Evolutionary conservation across 2,797 vertebrate genomes (phyloP).

Genomic region (Chaetodon trifasciatus): DNA sequence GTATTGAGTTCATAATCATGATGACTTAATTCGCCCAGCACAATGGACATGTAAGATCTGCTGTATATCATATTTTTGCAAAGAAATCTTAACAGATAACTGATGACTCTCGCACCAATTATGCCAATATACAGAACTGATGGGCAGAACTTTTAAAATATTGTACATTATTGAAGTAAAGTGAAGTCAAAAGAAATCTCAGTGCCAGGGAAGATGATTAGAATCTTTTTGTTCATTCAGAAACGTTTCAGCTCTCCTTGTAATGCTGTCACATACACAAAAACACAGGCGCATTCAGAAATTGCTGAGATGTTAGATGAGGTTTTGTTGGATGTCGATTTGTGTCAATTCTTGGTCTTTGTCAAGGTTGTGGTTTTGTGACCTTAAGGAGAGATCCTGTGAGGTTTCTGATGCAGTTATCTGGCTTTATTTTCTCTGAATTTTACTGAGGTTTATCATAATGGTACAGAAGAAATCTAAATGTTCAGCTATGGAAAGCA

Average conservation of each 20-base stretch:
- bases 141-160: not conserved
- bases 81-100: too few relatives aligned
- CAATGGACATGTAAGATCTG: not conserved
- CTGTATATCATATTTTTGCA: not conserved
- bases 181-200: not conserved
- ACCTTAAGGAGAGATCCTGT: not conserved
- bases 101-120: not conserved
- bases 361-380: not conserved
- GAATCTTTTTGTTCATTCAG: not conserved
- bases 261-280: not conserved
- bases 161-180: not conserved
- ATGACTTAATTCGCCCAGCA: conserved; percentile 3
- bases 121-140: too few relatives aligned
- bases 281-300: not conserved
- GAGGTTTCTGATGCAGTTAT: not conserved
- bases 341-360: not conserved
- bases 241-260: not conserved
- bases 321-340: not conserved
- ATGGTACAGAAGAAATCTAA: not conserved
- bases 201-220: not conserved
- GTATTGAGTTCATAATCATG: conserved; percentile 20
- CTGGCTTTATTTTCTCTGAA: not conserved
- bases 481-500: not conserved
- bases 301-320: not conserved
- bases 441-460: too few relatives aligned